Evolutionary conservation across 2,113 vertebrate genomes (phyloP).

Genomic region (Sylvilagus bachmani): DNA sequence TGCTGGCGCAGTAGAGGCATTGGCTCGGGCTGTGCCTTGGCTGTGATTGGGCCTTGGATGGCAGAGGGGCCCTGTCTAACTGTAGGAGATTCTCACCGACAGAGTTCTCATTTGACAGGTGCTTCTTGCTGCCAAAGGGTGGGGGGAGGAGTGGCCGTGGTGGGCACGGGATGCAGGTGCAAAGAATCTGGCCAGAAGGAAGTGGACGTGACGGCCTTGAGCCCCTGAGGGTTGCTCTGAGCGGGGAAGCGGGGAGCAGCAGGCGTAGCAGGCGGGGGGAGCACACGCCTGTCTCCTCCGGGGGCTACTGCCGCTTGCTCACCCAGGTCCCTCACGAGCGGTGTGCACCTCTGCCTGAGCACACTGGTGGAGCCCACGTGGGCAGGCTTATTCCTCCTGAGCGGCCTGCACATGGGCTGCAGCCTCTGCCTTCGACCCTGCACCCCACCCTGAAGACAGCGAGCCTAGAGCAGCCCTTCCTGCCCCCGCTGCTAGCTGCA

Average conservation of each 20-base stretch:
- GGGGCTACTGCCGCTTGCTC: background rate
- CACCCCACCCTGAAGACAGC: background rate
- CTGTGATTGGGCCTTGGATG: background rate
- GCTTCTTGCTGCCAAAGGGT: background rate
- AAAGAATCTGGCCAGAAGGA: background rate
- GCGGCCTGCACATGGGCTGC: background rate
- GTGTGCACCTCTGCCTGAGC: background rate
- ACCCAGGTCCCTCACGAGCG: background rate
- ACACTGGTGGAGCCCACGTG: rapidly evolving
- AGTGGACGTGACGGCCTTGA: background rate
- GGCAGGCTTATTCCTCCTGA: background rate
- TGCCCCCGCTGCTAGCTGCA: rapidly evolving
- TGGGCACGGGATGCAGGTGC: background rate
- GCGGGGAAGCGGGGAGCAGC: background rate
- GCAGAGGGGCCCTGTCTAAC: background rate
- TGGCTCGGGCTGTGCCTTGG: background rate
- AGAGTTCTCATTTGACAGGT: background rate
- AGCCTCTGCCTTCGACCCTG: background rate
- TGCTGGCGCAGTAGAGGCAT: background rate
- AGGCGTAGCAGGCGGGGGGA: background rate
- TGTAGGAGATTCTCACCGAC: background rate
- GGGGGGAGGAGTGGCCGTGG: background rate
- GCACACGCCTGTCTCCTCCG: too few species aligned
- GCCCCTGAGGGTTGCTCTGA: background rate
- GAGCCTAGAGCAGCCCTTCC: background rate